Evolutionary conservation across 1,140 invertebrate genomes (phyloP), one percentile per base, ranked within the genome.

Genomic region (Rhagoletis pomonella): DNA sequence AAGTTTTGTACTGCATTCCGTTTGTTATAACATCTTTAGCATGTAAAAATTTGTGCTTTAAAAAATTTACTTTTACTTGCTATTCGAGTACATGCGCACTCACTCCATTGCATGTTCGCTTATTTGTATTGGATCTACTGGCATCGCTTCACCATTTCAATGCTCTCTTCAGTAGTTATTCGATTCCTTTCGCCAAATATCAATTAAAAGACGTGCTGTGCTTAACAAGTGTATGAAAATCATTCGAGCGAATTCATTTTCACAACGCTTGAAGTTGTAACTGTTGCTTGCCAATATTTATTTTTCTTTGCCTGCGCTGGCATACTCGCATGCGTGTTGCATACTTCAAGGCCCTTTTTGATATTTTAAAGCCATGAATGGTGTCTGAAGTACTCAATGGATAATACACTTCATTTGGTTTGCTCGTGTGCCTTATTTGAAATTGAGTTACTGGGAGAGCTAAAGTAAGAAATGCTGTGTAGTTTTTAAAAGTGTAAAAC

Each of bases 201-300:
- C 69, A 88, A 88, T 88, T 88, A 88, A 86, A 84, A 88, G 69
- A 88, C 87, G 87, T 88, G 87, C 67, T 29, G n/a, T 62, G 87
- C 59, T 81, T 88, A 88, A 73, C 65, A 59, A 87, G 42, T 64
- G 60, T 29, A 67, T 67, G 64, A 67, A 67, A 42, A 29, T 67
- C 64, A 67, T 67, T 67, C 64, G 64, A 1, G 64, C 29, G 64
- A 12, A 29, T 67, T 67, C 19, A 67, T 12, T 67, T 29, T 42
- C 39, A 0, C 29, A 29, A 29, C 19, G 64, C 64, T 67, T 39
- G 64, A 67, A 39, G 10, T 67, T 67, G 1, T 67, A 67, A 42
- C 64, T 29, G 64, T 67, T 67, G 64, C 29, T 29, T 42, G 6
- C 29, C n/a, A 10, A 29, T 39, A 67, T 67, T 67, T 67, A 29